These are phyloP conservation scores for Fregata magnificens DNA, from an alignment of 2,113 vertebrate genomes.

Conservation along the genomic window DNA sequence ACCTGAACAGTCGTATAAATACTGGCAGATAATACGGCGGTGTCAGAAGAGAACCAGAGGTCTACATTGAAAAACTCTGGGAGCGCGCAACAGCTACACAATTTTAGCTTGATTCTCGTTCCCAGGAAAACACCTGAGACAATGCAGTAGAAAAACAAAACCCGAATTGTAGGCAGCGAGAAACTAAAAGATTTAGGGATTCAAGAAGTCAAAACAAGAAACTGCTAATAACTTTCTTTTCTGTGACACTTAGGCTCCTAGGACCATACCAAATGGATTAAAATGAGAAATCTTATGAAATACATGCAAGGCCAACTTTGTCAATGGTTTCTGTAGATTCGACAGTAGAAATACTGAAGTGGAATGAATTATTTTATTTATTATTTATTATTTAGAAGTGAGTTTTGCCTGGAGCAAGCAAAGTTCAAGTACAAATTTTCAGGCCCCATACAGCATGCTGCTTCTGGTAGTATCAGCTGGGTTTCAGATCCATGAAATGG, in stretches of 20 bases:
- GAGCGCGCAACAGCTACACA: background rate
- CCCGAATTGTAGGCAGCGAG: background rate
- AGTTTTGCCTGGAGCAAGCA: background rate
- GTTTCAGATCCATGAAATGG: background rate
- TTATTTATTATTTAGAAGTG: background rate
- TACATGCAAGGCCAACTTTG: background rate
- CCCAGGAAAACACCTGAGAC: background rate
- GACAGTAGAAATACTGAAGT: background rate
- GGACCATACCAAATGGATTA: background rate
- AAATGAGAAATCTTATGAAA: background rate
- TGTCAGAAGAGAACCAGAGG: background rate
- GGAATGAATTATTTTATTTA: background rate
- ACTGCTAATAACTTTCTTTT: background rate
- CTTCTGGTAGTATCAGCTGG: background rate
- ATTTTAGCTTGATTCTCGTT: background rate
- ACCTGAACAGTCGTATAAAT: background rate
- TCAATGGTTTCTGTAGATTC: background rate
- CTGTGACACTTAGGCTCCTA: background rate
- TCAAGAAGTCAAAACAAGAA: background rate
- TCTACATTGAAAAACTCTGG: background rate
- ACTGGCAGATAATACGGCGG: background rate
- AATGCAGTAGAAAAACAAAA: background rate
- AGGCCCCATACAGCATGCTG: background rate
- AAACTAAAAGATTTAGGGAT: background rate
- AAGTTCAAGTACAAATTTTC: background rate